Percentiles rank a stretch among this genome's conserved stretches.
phyloP scores from a whole-genome alignment of 2,888 invertebrate species.

The Drosophila robusta region DNA sequence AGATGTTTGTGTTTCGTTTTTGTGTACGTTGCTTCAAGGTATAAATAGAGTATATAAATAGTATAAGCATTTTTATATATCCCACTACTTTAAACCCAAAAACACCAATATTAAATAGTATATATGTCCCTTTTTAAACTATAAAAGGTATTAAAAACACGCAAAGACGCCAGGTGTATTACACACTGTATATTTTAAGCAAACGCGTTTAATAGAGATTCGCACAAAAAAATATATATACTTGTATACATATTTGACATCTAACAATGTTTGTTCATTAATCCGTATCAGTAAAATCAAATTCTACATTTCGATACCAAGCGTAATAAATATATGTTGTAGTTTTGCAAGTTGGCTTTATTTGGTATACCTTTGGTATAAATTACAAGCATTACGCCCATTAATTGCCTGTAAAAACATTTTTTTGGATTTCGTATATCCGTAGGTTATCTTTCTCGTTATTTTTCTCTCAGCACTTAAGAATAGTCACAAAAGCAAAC shows the following conservation, averaged over 20 bases:
- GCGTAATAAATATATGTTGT: no score
- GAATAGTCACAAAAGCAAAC: no score
- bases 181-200: no score
- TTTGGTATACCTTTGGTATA: conserved; percentile 2
- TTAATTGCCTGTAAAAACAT: not conserved
- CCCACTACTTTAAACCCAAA: no score
- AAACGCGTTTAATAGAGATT: no score
- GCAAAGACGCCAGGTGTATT: conserved; percentile 9
- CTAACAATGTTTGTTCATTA: no score
- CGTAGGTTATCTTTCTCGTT: not conserved
- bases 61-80: no score
- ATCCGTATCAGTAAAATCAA: no score
- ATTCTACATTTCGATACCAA: no score
- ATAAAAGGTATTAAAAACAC: not conserved
- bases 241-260: not conserved
- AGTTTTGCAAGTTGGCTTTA: not conserved
- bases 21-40: conserved; percentile 6
- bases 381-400: conserved; percentile 11
- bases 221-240: not conserved
- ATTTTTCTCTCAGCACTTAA: not conserved
- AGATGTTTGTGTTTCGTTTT: conserved; percentile 20
- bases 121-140: not conserved
- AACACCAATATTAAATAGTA: conserved; percentile 1
- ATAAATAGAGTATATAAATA: not conserved
- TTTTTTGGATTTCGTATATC: conserved; percentile 5